Evolutionary conservation across 2,888 invertebrate species (phyloP).

Genomic region (Tinea pellionella): DNA sequence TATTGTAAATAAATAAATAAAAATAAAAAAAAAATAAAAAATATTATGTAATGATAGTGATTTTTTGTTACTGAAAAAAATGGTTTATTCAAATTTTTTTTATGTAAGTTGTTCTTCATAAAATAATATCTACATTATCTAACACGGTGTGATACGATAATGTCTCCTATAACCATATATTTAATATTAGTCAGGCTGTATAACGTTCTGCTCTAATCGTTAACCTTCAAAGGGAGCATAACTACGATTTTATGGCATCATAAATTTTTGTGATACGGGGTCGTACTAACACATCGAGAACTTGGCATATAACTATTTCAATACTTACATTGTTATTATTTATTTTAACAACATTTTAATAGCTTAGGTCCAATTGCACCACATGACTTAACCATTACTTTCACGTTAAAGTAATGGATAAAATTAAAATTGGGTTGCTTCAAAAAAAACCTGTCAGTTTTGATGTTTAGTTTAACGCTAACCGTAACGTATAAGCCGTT

Average conservation of each 20-base stretch:
- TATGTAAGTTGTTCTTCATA: not conserved
- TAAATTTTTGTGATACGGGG: constrained; percentile 43
- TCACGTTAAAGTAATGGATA: no score
- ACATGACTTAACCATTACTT: no score
- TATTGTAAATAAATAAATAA: no score
- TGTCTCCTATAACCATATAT: not conserved
- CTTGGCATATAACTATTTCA: not conserved
- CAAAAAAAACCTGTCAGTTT: no score
- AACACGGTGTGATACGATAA: not conserved
- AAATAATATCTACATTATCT: not conserved
- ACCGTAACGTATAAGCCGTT: no score
- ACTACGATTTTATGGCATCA: constrained; percentile 28
- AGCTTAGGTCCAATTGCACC: no score
- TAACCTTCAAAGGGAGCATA: constrained; percentile 16
- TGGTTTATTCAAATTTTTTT: not conserved
- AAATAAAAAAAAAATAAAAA: no score
- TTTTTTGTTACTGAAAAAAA: no score
- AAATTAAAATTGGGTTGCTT: no score
- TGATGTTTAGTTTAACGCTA: no score
- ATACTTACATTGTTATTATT: not conserved
- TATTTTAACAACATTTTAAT: no score
- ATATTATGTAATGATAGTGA: no score
- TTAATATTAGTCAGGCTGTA: constrained; percentile 3
- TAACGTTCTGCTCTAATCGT: constrained; percentile 6
- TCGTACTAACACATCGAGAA: constrained; percentile 16